A percentile compares a stretch with the other conserved stretches of the same genome.
Evolutionary conservation across 2,888 invertebrate genomes (phyloP).

Genomic region (Aporophyla nigra): DNA sequence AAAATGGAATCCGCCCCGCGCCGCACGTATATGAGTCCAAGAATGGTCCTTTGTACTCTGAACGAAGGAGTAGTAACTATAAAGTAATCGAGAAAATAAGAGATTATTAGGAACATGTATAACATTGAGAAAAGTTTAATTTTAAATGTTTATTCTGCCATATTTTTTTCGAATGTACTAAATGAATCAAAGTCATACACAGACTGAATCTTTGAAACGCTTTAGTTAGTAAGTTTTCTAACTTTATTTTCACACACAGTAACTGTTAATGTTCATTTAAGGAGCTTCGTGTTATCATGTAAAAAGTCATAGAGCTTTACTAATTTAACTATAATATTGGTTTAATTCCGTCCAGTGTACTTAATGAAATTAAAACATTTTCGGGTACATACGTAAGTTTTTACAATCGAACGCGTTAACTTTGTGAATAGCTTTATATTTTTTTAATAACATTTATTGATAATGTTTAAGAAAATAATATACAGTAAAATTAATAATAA

Average conservation of each 20-base stretch:
- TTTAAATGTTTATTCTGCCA: conserved; percentile 78
- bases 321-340: conserved; percentile 83
- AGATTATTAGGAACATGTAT: conserved; percentile 83
- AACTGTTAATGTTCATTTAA: conserved; percentile 78
- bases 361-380: conserved; percentile 73
- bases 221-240: conserved; percentile 81
- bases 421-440: conserved; percentile 80
- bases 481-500: conserved; percentile 68
- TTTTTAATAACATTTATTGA: conserved; percentile 76
- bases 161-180: conserved; percentile 78
- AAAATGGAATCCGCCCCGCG: conserved; percentile 85
- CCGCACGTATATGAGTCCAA: conserved; percentile 82
- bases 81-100: conserved; percentile 87
- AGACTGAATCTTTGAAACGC: conserved; percentile 85
- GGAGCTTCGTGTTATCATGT: conserved; percentile 82
- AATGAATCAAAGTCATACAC: conserved; percentile 82
- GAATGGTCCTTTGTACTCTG: conserved; percentile 83
- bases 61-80: conserved; percentile 87
- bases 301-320: conserved; percentile 90
- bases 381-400: conserved; percentile 65
- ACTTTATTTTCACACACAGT: conserved; percentile 79
- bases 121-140: conserved; percentile 60
- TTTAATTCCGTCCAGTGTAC: conserved; percentile 80
- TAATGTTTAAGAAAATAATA: conserved; percentile 71
- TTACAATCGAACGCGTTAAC: conserved; percentile 72